Base-by-base conservation (phyloP, 1,140 invertebrate genomes). In the Heliconius hewitsoni region DNA sequence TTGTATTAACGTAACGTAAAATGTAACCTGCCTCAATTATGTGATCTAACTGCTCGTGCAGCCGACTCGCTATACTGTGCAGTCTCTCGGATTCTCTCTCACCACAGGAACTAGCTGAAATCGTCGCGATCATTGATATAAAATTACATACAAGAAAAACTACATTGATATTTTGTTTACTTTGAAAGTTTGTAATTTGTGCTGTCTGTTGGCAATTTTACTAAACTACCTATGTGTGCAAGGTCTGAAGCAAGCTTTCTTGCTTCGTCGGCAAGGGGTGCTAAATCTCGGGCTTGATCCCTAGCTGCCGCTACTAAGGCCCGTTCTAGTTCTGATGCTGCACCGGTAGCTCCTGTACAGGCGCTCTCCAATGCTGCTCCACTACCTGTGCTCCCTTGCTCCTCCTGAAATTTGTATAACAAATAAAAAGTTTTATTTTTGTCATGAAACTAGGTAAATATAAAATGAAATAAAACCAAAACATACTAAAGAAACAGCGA, bases 401-500 rank as follows among this genome's bases (percentile, higher is more conserved):
- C 92, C 97, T 94, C 91, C 91, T 93, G 60, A n/a, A 66, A 66
- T 27, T 66, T 30, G 4, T 23, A 66, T 4, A n/a, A n/a, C 0
- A 66, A 13, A 66, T 30, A 23, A 60, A 60, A 27, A 30, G 23
- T 30, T 30, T 13, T 13, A 30, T 30, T 66, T 27, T 66, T 6
- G 0, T 30, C 60, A 72, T 72, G 39, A 72, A 39, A 72, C 50
- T 52, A 46, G 42, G 2, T 39, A 71, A 2, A 8, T 11, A 39
- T 39, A n/a, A 72, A 39, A 37, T 37, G 1, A 72, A 74, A 76
- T 8, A 70, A 66, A 73, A 79, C 74, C n/a, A 23, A 66, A 13
- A 80, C 96, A 96, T 93, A 98, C 98, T 96, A 98, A 96, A 86
- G 96, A 97, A 77, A 97, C 96, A 80, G 97, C 98, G 80, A 97